Evolutionary conservation across 1,140 invertebrate species (phyloP).

Genomic region (Ectropis grisescens): DNA sequence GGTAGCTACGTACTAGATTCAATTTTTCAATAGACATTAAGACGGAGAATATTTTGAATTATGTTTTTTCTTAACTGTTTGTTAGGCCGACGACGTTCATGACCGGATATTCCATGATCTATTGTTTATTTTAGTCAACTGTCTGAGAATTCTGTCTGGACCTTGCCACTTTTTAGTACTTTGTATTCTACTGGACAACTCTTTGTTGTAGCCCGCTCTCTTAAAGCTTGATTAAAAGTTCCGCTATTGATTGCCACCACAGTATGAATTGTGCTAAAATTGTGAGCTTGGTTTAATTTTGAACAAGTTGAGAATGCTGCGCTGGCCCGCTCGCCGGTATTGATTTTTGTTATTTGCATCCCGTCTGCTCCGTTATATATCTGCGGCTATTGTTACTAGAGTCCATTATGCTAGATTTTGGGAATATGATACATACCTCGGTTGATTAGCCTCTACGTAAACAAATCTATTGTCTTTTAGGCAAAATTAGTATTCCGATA

Average conservation of each 20-base stretch:
- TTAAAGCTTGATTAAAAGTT: background rate
- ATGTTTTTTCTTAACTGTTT: conserved; percentile 13
- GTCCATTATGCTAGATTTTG: conserved; percentile 45
- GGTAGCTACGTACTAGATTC: conserved; percentile 4
- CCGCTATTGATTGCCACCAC: conserved; percentile 1
- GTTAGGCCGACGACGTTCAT: conserved; percentile 38
- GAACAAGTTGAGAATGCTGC: conserved; percentile 44
- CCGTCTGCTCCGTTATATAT: conserved; percentile 54
- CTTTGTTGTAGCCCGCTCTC: too few relatives aligned
- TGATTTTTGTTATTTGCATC: conserved; percentile 69
- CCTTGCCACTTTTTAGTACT: conserved; percentile 8
- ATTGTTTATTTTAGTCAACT: conserved; percentile 37
- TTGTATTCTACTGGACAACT: background rate
- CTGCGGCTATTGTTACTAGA: conserved; percentile 53
- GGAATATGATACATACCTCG: too few relatives aligned
- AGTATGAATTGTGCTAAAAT: conserved; percentile 29
- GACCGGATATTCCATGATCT: conserved; percentile 53
- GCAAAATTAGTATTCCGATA: too few relatives aligned
- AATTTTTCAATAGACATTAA: too few relatives aligned
- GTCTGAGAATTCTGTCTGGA: conserved; percentile 42
- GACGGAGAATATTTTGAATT: too few relatives aligned
- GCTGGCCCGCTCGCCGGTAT: conserved; percentile 42
- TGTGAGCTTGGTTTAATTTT: conserved; percentile 42
- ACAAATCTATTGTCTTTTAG: too few relatives aligned
- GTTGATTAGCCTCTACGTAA: too few relatives aligned